These are phyloP conservation scores for Pygoscelis antarcticus DNA, from an alignment of 2,113 vertebrate species.

Conservation along the genomic window DNA sequence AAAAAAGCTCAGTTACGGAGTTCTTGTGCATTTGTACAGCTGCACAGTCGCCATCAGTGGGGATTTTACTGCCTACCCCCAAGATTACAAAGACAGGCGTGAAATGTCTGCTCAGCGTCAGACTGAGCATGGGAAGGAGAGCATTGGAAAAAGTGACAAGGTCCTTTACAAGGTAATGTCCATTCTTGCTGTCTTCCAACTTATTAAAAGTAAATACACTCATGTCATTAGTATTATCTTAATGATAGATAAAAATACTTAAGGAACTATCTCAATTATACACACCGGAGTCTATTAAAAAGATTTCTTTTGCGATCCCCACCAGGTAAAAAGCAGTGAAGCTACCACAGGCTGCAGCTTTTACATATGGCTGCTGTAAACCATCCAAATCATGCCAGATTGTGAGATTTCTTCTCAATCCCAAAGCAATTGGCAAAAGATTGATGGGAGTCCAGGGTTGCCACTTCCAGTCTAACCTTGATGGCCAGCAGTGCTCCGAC, in stretches of 20 bases:
- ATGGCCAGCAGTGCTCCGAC: not conserved
- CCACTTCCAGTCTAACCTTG: not conserved
- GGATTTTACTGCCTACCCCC: not conserved
- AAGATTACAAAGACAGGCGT: not conserved
- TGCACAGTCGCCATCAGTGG: not conserved
- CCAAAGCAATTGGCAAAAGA: not conserved
- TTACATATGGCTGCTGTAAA: not conserved
- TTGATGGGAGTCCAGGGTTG: not conserved
- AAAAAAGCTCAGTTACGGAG: not conserved
- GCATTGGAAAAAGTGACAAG: not conserved
- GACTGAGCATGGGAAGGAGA: not conserved
- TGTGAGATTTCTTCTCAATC: not conserved
- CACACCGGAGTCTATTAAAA: not conserved
- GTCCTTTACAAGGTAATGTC: not conserved
- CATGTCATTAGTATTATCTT: not conserved
- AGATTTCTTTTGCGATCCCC: not conserved
- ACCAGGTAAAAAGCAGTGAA: not conserved
- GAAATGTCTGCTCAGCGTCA: not conserved
- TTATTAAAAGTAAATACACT: not conserved
- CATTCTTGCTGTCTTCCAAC: not conserved
- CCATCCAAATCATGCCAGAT: not conserved
- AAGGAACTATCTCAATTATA: not conserved
- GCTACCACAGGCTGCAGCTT: not conserved
- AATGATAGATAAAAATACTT: not conserved
- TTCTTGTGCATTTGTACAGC: not conserved